These are phyloP conservation scores for Leptinotarsa haldemani DNA, from an alignment of 2,888 invertebrate species.

Conservation along the genomic window DNA sequence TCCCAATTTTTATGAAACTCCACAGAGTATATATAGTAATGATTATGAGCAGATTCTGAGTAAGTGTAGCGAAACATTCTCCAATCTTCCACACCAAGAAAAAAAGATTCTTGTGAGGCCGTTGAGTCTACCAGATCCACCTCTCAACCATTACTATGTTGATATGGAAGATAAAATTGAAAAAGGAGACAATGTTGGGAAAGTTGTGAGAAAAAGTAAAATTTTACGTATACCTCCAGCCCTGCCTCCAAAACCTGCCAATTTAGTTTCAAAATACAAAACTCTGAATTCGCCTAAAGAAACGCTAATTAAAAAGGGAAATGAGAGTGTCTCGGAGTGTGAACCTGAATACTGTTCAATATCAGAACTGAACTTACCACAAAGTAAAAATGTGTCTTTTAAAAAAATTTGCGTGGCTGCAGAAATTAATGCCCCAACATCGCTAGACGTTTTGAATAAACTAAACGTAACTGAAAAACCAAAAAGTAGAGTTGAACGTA, in stretches of 20 bases:
- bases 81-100: conserved; percentile 33
- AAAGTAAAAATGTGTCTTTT: conserved; percentile 51
- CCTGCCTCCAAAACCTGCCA: conserved; percentile 83
- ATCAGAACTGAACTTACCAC: conserved; percentile 75
- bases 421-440: conserved; percentile 59
- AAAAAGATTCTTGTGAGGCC: conserved; percentile 61
- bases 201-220: conserved; percentile 64
- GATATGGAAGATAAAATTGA: conserved; percentile 70
- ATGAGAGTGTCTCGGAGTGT: conserved; percentile 59
- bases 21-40: conserved; percentile 79
- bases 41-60: conserved; percentile 79
- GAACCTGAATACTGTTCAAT: conserved; percentile 84
- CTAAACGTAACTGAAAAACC: conserved; percentile 42
- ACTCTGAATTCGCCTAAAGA: conserved; percentile 59
- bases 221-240: conserved; percentile 78
- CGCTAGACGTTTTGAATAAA: conserved; percentile 54
- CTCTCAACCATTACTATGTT: conserved; percentile 72
- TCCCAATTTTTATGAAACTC: conserved; percentile 73
- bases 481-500: conserved; percentile 20
- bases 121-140: conserved; percentile 66
- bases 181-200: conserved; percentile 49
- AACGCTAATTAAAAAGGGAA: conserved; percentile 50
- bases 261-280: conserved; percentile 76
- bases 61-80: conserved; percentile 63
- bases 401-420: conserved; percentile 61